Evolutionary conservation across 2,797 vertebrate species (phyloP), one percentile per base, ranked within the genome.

Genomic region (Discoglossus pictus): DNA sequence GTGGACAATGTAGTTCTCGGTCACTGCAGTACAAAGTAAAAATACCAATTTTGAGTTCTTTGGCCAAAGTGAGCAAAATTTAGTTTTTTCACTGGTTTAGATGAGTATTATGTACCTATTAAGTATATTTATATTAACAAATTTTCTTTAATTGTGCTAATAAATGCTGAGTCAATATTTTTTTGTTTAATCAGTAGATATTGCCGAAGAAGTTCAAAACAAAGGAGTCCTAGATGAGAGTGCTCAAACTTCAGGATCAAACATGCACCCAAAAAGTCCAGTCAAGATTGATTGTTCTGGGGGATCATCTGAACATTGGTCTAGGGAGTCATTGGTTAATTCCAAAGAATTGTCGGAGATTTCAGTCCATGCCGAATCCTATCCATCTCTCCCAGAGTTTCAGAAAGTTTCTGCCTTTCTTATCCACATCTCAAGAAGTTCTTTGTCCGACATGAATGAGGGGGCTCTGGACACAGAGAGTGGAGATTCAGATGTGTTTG

Each of bases 341-440:
- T 61, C 75, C 17, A 35, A 11, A 0, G 15, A 46, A 2, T 17
- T 21, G 2, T 68, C 55, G 7, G 36, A 0, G 8, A 20, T 50
- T 39, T 47, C 35, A 3, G 38, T 1, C 13, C 74, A 58, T n/a
- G 7, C 3, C 24, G 72, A 7, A 13, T 73, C 77, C 10, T 63
- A 40, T 1, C 42, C 63, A 1, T 83, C 78, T 0, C 68, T 76
- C 25, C 43, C 52, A 23, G 83, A 78, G 48, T 89, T 89, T 65
- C 84, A 75, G 53, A 82, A 80, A 43, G 85, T 39, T 3, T 73
- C 79, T 1, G 87, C 86, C 0, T n/a, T 73, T 43, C 35, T 67
- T 24, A 55, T 80, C 1, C 61, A 77, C 16, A 44, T 87, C 17
- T 87, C 31, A 0, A 56, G 71, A 63, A 80, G 79, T 48, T 79